phyloP scores from a whole-genome alignment of 2,888 invertebrate genomes.

The Scotopteryx bipunctaria region DNA sequence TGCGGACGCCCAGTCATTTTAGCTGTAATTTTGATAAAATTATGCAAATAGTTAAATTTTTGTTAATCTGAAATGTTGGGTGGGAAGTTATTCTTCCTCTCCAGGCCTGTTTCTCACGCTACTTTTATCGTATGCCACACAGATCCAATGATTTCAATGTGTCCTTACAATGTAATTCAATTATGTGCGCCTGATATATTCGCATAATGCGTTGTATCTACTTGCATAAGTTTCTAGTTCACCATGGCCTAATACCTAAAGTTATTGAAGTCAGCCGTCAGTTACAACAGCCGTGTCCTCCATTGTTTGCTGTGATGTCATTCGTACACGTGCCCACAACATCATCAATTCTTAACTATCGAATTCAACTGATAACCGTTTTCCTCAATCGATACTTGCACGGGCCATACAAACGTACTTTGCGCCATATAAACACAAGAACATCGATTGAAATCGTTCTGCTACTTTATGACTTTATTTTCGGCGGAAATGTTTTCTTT shows the following conservation, averaged over 20 bases:
- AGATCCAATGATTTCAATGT: too few species aligned
- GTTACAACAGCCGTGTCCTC: background rate
- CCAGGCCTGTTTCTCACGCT: too few species aligned
- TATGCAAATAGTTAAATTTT: constrained; percentile 30
- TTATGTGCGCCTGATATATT: too few species aligned
- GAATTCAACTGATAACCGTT: constrained; percentile 55
- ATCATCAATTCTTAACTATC: constrained; percentile 45
- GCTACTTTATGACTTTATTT: constrained; percentile 81
- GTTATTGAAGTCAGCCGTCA: background rate
- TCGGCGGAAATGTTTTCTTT: constrained; percentile 79
- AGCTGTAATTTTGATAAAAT: constrained; percentile 13
- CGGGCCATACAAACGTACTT: constrained; percentile 66
- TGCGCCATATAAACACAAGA: constrained; percentile 67
- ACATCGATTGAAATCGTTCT: constrained; percentile 80
- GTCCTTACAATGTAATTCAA: too few species aligned
- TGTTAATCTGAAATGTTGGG: constrained; percentile 45
- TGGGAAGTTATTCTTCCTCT: constrained; percentile 36
- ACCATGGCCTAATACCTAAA: background rate
- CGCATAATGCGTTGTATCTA: too few species aligned
- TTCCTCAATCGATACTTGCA: constrained; percentile 54
- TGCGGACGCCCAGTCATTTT: constrained; percentile 57
- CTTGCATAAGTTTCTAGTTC: background rate
- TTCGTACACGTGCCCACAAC: constrained; percentile 49
- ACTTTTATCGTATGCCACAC: too few species aligned
- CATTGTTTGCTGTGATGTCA: constrained; percentile 37